Evolutionary conservation across 2,888 invertebrate species (phyloP).

Genomic region (Sympetrum striolatum): DNA sequence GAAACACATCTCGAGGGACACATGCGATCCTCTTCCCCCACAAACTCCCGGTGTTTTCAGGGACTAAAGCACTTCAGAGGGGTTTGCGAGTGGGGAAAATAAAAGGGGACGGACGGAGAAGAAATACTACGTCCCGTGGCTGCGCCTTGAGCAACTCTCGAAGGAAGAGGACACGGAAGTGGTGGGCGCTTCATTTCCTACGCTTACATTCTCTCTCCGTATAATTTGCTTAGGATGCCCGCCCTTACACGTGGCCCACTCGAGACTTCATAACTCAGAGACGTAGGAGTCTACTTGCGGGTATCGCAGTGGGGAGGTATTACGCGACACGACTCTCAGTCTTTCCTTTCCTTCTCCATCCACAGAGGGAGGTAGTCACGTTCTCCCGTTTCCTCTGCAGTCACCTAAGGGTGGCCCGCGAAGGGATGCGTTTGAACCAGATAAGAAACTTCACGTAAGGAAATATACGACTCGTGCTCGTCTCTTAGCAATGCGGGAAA

Average conservation of each 20-base stretch:
- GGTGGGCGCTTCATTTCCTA: slow-evolving; percentile 8
- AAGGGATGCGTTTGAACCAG: not conserved
- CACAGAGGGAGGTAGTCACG: not conserved
- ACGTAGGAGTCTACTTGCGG: not conserved
- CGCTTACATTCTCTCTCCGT: not conserved
- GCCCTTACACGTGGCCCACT: not conserved
- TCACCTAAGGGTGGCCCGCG: not conserved
- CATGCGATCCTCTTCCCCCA: not conserved
- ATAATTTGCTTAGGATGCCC: not conserved
- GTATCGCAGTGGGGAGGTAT: not conserved
- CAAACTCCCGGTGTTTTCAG: not conserved
- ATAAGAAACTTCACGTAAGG: not conserved
- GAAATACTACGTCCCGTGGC: not conserved
- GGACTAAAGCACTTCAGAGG: slow-evolving; percentile 23
- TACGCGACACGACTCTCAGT: not conserved
- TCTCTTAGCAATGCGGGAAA: not conserved
- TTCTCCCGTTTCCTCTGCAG: not conserved
- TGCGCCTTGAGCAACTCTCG: not conserved
- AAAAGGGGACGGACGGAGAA: not conserved
- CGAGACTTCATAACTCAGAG: slow-evolving; percentile 36
- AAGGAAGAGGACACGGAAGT: not conserved
- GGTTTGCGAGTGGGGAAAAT: not conserved
- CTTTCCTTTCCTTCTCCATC: not conserved
- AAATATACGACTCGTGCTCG: not conserved
- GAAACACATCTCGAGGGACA: slow-evolving; percentile 13